phyloP scores from a whole-genome alignment of 2,113 vertebrate genomes.

The Oreochromis tanganicae region DNA sequence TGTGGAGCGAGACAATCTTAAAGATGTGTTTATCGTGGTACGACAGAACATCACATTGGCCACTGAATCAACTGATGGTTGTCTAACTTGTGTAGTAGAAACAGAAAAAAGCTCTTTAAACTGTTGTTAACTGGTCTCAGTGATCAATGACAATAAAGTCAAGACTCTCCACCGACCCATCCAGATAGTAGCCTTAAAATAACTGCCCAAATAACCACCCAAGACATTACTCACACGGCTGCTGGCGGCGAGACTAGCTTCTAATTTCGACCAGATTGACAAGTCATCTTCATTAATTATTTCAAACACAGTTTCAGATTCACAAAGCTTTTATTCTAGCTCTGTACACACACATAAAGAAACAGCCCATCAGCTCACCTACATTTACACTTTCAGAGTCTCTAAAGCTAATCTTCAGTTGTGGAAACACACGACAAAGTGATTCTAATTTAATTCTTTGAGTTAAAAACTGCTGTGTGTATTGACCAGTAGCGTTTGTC shows the following conservation, averaged over 20 bases:
- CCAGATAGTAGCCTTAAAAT: background rate
- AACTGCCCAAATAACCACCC: background rate
- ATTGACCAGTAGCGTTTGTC: background rate
- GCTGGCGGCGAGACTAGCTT: background rate
- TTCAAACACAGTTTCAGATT: background rate
- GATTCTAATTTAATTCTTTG: background rate
- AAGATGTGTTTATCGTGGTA: fast-evolving
- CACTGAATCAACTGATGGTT: background rate
- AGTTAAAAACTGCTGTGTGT: background rate
- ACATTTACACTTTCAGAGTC: background rate
- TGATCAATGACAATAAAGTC: background rate
- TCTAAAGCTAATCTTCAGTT: background rate
- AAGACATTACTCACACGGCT: background rate
- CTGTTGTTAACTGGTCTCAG: background rate
- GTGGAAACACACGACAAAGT: background rate
- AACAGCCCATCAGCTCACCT: background rate
- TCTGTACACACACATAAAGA: background rate
- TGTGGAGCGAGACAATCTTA: background rate
- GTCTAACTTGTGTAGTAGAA: background rate
- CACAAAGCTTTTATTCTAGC: background rate
- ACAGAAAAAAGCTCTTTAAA: background rate
- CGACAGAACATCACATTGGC: background rate
- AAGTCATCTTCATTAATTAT: background rate
- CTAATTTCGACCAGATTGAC: background rate
- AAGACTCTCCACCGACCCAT: background rate